These are phyloP conservation scores for Pogonocichla stellata DNA, from an alignment of 2,113 vertebrate genomes.

Conservation along the genomic window DNA sequence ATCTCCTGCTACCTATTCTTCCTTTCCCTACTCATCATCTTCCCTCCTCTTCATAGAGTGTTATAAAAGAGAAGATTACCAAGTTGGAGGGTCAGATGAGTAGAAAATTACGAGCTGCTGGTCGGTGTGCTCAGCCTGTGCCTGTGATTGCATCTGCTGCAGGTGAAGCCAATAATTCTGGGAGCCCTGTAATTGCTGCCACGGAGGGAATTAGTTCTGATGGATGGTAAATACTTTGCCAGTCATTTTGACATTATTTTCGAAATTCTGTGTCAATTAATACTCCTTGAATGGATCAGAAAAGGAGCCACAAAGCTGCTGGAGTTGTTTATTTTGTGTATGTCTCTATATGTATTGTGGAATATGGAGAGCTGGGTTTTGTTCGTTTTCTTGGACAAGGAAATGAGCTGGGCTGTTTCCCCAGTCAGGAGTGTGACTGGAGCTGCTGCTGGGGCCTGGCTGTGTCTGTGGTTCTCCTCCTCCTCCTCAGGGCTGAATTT, in stretches of 20 bases:
- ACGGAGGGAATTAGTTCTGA: background rate
- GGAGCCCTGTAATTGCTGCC: background rate
- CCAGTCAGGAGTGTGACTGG: fast-evolving
- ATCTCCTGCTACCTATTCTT: background rate
- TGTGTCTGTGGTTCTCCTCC: background rate
- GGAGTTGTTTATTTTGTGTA: background rate
- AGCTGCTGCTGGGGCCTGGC: background rate
- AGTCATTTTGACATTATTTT: background rate
- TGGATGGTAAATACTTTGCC: background rate
- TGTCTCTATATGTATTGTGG: fast-evolving
- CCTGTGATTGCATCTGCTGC: background rate
- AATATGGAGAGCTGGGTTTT: background rate
- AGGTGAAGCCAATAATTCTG: background rate
- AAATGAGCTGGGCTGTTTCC: background rate
- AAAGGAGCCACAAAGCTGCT: background rate
- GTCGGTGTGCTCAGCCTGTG: background rate
- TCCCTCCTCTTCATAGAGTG: background rate
- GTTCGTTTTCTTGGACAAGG: background rate
- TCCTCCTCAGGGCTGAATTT: background rate
- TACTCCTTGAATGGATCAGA: background rate
- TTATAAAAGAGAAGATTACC: slow-evolving; percentile 21
- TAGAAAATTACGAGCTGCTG: background rate
- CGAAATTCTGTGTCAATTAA: background rate
- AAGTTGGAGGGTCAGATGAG: background rate
- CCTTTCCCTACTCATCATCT: background rate